Base-by-base conservation (phyloP, 2,797 vertebrate species). In the Spheniscus humboldti region DNA sequence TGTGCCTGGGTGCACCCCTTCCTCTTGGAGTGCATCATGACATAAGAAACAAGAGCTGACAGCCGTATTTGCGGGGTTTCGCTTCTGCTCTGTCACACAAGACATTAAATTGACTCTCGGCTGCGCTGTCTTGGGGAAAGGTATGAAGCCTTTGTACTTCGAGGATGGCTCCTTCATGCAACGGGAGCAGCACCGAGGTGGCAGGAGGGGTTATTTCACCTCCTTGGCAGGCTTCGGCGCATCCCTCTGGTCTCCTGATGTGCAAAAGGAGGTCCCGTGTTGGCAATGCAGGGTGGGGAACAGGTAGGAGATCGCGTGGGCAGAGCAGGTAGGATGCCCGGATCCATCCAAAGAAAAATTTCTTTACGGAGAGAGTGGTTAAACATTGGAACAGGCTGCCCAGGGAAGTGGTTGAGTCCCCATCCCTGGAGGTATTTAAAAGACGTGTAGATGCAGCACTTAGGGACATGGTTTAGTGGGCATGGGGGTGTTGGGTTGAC, bases 61-160 rank as follows among this genome's bases (percentile, higher is more conserved):
- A 92, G 66, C 72, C 5, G 2, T 37, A 20, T 63, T 88, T 60
- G 25, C 75, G 23, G 59, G 23, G 45, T 41, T 89, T 78, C 15
- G 6, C 92, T 94, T 94, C 89, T 86, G 89, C 81, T 90, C 78
- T 83, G 63, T 41, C 92, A 89, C 63, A 23, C 63, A 71, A 77
- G 87, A 77, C 62, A 30, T 92, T 82, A 22, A 52, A 52, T 37
- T 35, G 88, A 81, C 73, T 92, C 82, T 69, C 4, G 15, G 41
- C 87, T 72, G 18, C 5, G 18, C 64, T 76, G 43, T 84, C 75
- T 30, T 69, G 28, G 37, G 57, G 72, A 45, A 66, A 85, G 80
- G 80, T 74, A 22, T 37, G 69, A 62, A 90, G 47, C 45, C 25
- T 52, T 76, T 43, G 80, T 39, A 35, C 73, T 81, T 66, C 2